Base-by-base conservation (phyloP, 2,113 vertebrate genomes). In the Tympanuchus pallidicinctus region DNA sequence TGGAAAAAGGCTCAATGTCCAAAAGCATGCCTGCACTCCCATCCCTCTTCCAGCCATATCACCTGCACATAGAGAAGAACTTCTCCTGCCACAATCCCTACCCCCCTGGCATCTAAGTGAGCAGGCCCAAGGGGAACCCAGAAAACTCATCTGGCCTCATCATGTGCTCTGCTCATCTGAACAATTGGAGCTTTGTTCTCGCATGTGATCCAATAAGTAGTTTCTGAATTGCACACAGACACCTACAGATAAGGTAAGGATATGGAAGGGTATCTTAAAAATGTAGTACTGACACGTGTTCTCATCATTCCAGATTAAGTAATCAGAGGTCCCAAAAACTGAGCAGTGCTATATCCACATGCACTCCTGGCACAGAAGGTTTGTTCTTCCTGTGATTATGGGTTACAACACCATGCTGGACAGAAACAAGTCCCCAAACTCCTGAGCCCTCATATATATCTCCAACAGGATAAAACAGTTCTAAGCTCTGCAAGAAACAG, bases 261-360 rank as follows among this genome's bases (percentile, higher is more conserved):
- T 7, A 64, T 8, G 56, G 17, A 74, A 48, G 5, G 15, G 3
- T n/a, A 70, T 40, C 20, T 13, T 14, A 65, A 59, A 91, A 75
- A 69, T 27, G 60, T 1, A 4, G 1, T 17, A 45, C 0, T 5
- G 1, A 42, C 24, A 42, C 2, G 30, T 3, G 25, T 40, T 85
- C 34, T 69, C 52, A 19, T n/a, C 17, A 13, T 12, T 78, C 28
- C 28, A 38, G 27, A 40, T 64, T 52, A 78, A 63, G 27, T 67
- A 43, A 43, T 25, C 60, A 0, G 32, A 69, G 72, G 16, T 71
- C 27, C 13, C 10, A 42, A 22, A 5, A 80, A 77, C 14, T 54
- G 48, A 38, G 5, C 32, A 43, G 6, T 5, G 8, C 11, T 50
- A 54, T 13, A 54, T 13, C 24, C 10, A 45, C 0, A 0, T 12